Base-by-base conservation (phyloP, 2,888 invertebrate species). In the Halictus ligatus region DNA sequence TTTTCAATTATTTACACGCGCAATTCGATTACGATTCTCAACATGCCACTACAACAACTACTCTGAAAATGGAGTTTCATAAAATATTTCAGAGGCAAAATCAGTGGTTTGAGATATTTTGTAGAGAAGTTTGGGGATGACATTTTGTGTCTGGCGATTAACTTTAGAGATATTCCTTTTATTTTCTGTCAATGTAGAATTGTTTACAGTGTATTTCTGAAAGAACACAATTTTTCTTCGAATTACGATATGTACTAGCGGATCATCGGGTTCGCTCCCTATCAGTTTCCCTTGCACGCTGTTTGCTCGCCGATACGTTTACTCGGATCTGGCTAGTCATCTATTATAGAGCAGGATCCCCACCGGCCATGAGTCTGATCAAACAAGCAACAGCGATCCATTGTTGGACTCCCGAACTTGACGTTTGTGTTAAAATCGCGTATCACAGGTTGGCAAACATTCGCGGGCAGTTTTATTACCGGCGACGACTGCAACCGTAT, bases 241-340 rank as follows among this genome's bases (percentile, higher is more conserved):
- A 78, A 71, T 64, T 13, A 8, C 43, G 18, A 72, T 54, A 74
- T 15, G 12, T 5, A 29, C 35, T 21, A 35, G 12, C 29, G 69
- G 25, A 79, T 83, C 76, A 77, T 74, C n/a, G 35, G 18, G 50
- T 50, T 77, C 64, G 35, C 50, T 74, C n/a, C 29, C 35, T 12
- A 46, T 35, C 75, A n/a, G 64, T 75, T 84, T 84, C 64, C 46
- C 77, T 60, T 25, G 40, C 43, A 8, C 54, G 13, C 18, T 80
- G 75, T 86, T 86, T 86, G 83, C 40, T 74, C 83, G 50, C 13
- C 75, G 75, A 69, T 80, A 69, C 58, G 75, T 79, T 86, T 86
- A 29, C 78, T 64, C 86, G 64, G 54, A 43, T 78, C 75, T 50
- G 77, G 29, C 29, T 43, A 60, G 50, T 60, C 79, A 82, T 86